Percentiles rank a stretch among this genome's conserved stretches.
phyloP scores from a whole-genome alignment of 2,113 vertebrate species.

The Tychaedon coryphoeus region DNA sequence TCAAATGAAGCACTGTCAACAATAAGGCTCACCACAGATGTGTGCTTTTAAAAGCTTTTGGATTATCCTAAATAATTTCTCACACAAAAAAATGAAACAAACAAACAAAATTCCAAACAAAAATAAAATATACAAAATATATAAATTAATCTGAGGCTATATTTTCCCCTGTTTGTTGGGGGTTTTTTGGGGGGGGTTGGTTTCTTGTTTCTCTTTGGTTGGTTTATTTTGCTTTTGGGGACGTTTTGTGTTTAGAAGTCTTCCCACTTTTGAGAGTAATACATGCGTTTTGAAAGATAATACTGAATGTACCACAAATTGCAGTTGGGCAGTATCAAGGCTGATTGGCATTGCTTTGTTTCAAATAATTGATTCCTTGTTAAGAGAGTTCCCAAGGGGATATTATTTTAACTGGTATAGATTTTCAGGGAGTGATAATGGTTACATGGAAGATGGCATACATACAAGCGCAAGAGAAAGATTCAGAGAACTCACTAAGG shows the following conservation, averaged over 20 bases:
- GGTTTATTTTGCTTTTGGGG: not conserved
- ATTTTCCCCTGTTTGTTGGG: not conserved
- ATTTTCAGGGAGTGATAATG: not conserved
- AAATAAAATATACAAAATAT: not conserved
- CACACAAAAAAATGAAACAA: not conserved
- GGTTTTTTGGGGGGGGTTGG: not conserved
- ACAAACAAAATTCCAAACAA: fast-evolving
- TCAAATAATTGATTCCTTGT: not conserved
- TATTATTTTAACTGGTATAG: not conserved
- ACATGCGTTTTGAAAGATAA: not conserved
- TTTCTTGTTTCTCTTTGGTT: not conserved
- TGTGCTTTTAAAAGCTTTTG: not conserved
- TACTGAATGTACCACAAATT: not conserved
- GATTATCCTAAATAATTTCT: not conserved
- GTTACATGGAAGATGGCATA: not conserved
- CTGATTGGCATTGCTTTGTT: not conserved
- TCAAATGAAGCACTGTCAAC: not conserved
- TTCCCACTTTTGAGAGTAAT: not conserved
- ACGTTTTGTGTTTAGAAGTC: not conserved
- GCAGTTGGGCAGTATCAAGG: not conserved
- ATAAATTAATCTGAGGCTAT: not conserved
- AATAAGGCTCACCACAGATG: not conserved
- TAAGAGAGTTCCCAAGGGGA: not conserved
- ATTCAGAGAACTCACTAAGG: not conserved
- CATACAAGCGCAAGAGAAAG: not conserved